phyloP scores from a whole-genome alignment of 2,888 invertebrate genomes.

The Agapostemon virescens region DNA sequence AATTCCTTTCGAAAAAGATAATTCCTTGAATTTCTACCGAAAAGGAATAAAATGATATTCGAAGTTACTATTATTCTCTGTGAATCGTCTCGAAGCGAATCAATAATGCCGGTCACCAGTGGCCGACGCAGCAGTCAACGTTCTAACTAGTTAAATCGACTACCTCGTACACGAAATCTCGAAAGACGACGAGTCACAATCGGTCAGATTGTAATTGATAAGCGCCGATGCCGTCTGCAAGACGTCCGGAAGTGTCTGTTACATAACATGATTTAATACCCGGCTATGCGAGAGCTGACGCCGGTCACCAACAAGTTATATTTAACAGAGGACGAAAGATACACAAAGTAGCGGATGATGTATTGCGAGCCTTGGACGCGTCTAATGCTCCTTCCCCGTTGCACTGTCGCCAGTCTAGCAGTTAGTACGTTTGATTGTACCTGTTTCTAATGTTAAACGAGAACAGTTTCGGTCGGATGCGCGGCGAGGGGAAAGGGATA shows the following conservation, averaged over 20 bases:
- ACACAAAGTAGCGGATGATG: neutral
- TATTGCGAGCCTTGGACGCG: conserved; percentile 5
- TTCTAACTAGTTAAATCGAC: too few species aligned
- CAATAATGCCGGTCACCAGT: too few species aligned
- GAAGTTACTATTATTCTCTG: too few species aligned
- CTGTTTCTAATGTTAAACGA: conserved; percentile 76
- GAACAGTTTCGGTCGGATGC: conserved; percentile 78
- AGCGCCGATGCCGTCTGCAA: conserved; percentile 4
- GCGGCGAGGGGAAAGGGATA: conserved; percentile 76
- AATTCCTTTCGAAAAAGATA: too few species aligned
- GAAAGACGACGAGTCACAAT: neutral
- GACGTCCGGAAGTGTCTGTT: conserved; percentile 10
- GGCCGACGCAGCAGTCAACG: too few species aligned
- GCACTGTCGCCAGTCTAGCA: conserved; percentile 44
- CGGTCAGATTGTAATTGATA: conserved; percentile 10
- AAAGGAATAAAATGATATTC: too few species aligned
- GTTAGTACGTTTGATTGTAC: conserved; percentile 70
- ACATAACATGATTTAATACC: conserved; percentile 15
- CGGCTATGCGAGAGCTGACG: neutral
- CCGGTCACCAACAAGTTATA: conserved; percentile 11
- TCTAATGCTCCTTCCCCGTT: conserved; percentile 55
- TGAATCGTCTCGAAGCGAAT: too few species aligned
- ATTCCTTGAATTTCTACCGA: too few species aligned
- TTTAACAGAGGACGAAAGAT: neutral
- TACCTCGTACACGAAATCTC: neutral